A percentile compares a stretch with the other conserved stretches of the same genome.
Evolutionary conservation across 2,113 vertebrate species (phyloP).

Genomic region (Oncorhynchus nerka): DNA sequence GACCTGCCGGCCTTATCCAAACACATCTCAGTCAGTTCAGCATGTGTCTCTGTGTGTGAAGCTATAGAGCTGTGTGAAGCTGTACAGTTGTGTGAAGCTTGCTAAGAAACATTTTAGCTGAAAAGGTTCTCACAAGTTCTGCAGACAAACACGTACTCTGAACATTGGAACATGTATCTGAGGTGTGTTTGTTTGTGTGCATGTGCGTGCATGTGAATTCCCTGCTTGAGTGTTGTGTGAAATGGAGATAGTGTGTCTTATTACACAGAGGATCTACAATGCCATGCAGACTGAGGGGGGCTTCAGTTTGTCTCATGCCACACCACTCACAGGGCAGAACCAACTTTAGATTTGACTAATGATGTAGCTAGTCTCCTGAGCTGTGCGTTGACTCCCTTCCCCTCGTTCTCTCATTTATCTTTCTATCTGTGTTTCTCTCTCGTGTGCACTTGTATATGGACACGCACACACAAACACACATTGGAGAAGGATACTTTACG

Average conservation of each 20-base stretch:
- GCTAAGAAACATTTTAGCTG: too few relatives aligned
- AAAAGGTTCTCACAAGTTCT: too few relatives aligned
- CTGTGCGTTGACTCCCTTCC: too few relatives aligned
- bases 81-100: background rate
- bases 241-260: background rate
- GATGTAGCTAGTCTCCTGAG: too few relatives aligned
- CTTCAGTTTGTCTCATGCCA: background rate
- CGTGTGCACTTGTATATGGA: background rate
- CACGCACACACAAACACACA: background rate
- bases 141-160: background rate
- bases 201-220: background rate
- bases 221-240: background rate
- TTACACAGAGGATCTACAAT: background rate
- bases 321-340: conserved; percentile 7
- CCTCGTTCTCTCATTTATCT: too few relatives aligned
- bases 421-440: too few relatives aligned
- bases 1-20: too few relatives aligned
- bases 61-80: too few relatives aligned
- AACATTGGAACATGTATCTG: background rate
- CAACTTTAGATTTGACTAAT: too few relatives aligned
- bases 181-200: too few relatives aligned
- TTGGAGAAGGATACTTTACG: background rate
- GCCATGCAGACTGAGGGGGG: background rate
- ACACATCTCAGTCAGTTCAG: too few relatives aligned
- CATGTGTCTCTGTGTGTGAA: background rate